These are phyloP conservation scores for Pyrgilauda ruficollis DNA, from an alignment of 2,113 vertebrate genomes.

Conservation along the genomic window DNA sequence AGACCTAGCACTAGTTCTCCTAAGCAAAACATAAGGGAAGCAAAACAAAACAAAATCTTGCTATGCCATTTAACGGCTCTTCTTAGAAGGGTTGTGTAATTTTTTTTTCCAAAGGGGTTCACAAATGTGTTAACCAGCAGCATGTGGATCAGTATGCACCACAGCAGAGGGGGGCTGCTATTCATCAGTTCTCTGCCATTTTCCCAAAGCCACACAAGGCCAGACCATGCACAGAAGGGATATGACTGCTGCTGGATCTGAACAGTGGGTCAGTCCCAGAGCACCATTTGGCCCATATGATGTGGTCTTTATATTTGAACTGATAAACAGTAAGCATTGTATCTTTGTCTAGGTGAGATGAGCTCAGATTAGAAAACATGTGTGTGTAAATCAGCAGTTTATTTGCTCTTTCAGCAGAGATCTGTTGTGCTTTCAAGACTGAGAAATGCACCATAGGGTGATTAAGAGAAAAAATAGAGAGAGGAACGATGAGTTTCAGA, in stretches of 20 bases:
- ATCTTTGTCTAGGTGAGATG: neutral
- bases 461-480: neutral
- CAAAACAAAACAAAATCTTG: neutral
- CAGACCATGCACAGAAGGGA: neutral
- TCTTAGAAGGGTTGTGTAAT: neutral
- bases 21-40: neutral
- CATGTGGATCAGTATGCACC: neutral
- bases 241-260: neutral
- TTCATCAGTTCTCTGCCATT: neutral
- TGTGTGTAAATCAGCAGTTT: neutral
- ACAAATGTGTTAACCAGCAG: neutral
- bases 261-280: neutral
- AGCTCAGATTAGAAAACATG: neutral
- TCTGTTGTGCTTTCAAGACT: neutral
- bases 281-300: neutral
- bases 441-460: neutral
- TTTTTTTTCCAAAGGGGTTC: neutral
- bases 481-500: neutral
- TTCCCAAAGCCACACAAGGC: neutral
- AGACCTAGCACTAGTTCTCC: neutral
- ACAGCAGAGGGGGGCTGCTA: neutral
- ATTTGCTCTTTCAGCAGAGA: neutral
- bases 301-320: neutral
- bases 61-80: neutral
- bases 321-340: neutral